These are phyloP conservation scores for Hypolimnas misippus DNA, from an alignment of 2,888 invertebrate genomes.

Conservation along the genomic window DNA sequence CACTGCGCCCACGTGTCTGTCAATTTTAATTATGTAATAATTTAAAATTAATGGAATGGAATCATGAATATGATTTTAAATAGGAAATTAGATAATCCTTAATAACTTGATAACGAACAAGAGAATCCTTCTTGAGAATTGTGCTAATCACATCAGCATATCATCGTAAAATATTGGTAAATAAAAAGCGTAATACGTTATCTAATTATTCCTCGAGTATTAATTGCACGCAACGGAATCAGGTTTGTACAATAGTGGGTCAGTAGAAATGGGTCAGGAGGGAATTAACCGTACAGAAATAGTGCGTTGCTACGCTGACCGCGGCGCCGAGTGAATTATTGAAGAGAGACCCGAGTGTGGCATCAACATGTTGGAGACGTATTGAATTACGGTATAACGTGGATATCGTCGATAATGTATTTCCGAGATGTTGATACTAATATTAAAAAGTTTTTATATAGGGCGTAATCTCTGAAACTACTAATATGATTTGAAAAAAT, in stretches of 20 bases:
- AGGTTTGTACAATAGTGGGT: slow-evolving; percentile 37
- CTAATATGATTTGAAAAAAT: too few relatives aligned
- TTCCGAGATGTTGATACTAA: too few relatives aligned
- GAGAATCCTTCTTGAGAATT: too few relatives aligned
- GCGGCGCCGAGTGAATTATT: slow-evolving; percentile 30
- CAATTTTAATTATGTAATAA: too few relatives aligned
- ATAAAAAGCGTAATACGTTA: background rate
- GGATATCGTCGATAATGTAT: too few relatives aligned
- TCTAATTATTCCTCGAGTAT: slow-evolving; percentile 8
- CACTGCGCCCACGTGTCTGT: too few relatives aligned
- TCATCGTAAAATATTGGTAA: background rate
- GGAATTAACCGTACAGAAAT: slow-evolving; percentile 37
- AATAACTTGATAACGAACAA: background rate
- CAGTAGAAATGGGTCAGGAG: slow-evolving; percentile 39
- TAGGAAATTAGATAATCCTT: too few relatives aligned
- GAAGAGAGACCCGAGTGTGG: background rate
- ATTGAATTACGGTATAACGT: slow-evolving; percentile 4
- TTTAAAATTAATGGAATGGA: too few relatives aligned
- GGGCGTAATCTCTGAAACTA: too few relatives aligned
- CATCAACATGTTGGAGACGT: background rate
- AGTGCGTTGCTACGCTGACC: slow-evolving; percentile 37
- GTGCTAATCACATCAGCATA: too few relatives aligned
- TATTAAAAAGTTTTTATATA: too few relatives aligned
- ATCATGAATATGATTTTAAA: too few relatives aligned
- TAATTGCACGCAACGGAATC: slow-evolving; percentile 17